Base-by-base conservation (phyloP, 1,140 invertebrate genomes). In the Drosophila neocordata region DNA sequence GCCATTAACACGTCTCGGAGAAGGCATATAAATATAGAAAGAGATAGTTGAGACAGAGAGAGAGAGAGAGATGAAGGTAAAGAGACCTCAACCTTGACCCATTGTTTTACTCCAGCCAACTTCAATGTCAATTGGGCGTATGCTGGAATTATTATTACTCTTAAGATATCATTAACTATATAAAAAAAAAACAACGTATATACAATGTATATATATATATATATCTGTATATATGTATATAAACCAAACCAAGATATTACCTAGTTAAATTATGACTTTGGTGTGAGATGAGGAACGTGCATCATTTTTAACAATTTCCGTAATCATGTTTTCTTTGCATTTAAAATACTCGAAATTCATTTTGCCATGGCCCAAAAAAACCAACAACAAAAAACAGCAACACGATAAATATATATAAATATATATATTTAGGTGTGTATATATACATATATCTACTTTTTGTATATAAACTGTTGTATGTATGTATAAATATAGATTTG, bases 1-100 rank as follows among this genome's bases (percentile, higher is more conserved):
- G 79, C 61, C 65, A 79, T 79, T 72, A 79, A 84, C 71, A 79
- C 79, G 75, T 83, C 64, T 67, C 59, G n/a, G 51, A 34, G 57
- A 9, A 31, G 22, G 38, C 48, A 64, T 51, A 58, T 41, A 27
- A 69, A 69, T 34, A 27, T 6, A 7, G 34, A 52, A 12, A 52
- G 20, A 15, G 31, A 56, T 6, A 20, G 57, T 4, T 27, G 63
- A 24, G 15, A 6, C 22, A 55, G 22, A 53, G 18, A 20, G 48
- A 31, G 8, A 18, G 15, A 11, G 41, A 24, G 58, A 24, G 22
- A 18, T 27, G 61, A 8, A 18, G 22, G 22, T 53, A 53, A 27
- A 53, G 12, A 53, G 12, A 53, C 12, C 56, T 64, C 13, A 48
- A 20, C 41, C 41, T 48, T 48, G 41, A 48, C 41, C 41, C 41